These are phyloP conservation scores for Zosterops lateralis DNA, from an alignment of 2,113 vertebrate species.

Conservation along the genomic window DNA sequence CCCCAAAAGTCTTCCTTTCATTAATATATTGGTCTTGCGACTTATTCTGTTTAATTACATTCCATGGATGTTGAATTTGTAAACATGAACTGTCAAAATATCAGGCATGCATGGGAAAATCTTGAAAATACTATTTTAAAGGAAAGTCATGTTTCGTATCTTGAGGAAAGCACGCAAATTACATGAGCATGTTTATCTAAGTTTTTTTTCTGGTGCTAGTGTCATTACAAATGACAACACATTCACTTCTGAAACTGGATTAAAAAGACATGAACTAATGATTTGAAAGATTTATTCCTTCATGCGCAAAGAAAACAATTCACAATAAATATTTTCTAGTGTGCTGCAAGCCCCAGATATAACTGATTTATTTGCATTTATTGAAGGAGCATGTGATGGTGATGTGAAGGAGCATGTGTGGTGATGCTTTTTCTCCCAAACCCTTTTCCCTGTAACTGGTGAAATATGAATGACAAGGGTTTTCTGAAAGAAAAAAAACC, in stretches of 20 bases:
- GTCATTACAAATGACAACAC: conserved; percentile 1
- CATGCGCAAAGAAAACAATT: not conserved
- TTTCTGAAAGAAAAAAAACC: not conserved
- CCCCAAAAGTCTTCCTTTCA: not conserved
- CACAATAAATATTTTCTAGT: conserved; percentile 15
- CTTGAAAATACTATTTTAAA: not conserved
- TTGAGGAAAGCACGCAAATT: not conserved
- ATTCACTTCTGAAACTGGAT: conserved; percentile 45
- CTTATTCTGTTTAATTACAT: not conserved
- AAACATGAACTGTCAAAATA: not conserved
- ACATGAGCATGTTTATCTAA: not conserved
- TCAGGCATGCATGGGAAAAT: not conserved
- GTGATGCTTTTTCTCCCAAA: not conserved
- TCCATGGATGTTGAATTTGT: not conserved
- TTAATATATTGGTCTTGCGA: not conserved
- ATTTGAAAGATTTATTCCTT: not conserved
- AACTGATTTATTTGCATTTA: conserved; percentile 2
- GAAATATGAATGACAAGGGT: not conserved
- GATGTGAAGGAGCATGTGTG: not conserved
- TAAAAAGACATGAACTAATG: not conserved
- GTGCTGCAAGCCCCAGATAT: not conserved
- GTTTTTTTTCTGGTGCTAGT: not conserved
- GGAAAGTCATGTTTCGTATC: not conserved
- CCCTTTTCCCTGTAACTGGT: not conserved
- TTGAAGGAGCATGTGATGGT: not conserved